Evolutionary conservation across 2,797 vertebrate genomes (phyloP), one percentile per base, ranked within the genome.

Genomic region (Sebastes glaucus): DNA sequence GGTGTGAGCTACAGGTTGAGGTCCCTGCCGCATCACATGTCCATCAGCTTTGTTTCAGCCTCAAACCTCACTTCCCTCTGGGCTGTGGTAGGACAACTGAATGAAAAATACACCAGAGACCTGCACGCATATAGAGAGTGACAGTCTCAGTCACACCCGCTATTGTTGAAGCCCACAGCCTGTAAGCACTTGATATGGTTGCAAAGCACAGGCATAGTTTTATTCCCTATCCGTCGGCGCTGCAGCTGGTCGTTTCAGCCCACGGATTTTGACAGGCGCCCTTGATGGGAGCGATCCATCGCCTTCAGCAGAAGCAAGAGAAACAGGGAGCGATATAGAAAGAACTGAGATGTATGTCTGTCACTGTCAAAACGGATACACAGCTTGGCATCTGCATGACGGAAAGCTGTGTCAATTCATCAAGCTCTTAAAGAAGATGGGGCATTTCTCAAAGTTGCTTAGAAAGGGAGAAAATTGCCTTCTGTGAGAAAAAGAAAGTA

Each of bases 311-410:
- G 78, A 55, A 73, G 79, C 71, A 63, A 18, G 83, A 77, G 57
- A 77, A 84, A 89, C 14, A 11, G n/a, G 59, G 63, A 61, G 81
- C 42, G 68, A 82, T 83, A 86, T 42, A 79, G 78, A 83, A 82
- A 81, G 86, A 88, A 82, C 59, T 55, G 65, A 92, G 88, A 92
- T 88, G 61, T 28, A 72, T 60, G 91, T 92, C 91, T 55, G 74
- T 94, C 94, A 93, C 68, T 89, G 89, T 94, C 92, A 91, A 64
- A 81, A 68, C 10, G 1, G 57, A 92, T 80, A 89, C 86, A 60
- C 42, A 5, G 80, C 69, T 73, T 88, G 91, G 83, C 89, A 85
- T 89, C 85, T 83, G 74, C 77, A 80, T 85, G 91, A 88, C 59
- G 30, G 85, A 89, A 83, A 84, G 82, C 83, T 61, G 42, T 71